A percentile compares a stretch with the other conserved stretches of the same genome.
Conservation (phyloP, 2,113 vertebrate species). For the Apaloderma vittatum region DNA sequence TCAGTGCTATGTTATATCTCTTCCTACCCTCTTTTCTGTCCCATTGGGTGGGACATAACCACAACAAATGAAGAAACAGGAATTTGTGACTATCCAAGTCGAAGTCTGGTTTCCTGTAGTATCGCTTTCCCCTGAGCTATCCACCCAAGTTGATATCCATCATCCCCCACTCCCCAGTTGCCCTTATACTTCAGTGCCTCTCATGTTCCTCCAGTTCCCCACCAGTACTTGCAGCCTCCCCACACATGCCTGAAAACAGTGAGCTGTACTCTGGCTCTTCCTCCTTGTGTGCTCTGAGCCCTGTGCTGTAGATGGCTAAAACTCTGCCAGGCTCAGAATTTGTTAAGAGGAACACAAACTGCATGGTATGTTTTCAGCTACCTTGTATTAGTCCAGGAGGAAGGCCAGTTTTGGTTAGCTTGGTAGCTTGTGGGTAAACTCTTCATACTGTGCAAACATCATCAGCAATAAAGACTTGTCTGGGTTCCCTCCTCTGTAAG, state of each 20-base stretch:
- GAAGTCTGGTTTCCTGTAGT: not conserved
- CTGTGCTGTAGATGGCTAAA: not conserved
- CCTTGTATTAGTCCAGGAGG: not conserved
- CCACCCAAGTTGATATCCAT: not conserved
- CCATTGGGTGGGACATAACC: not conserved
- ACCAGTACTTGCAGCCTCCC: not conserved
- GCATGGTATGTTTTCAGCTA: not conserved
- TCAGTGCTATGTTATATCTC: not conserved
- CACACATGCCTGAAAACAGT: not conserved
- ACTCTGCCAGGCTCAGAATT: not conserved
- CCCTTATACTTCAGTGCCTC: not conserved
- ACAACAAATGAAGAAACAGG: not conserved
- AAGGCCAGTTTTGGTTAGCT: not conserved
- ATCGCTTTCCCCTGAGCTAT: not conserved
- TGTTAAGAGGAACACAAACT: not conserved
- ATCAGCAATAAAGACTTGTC: not conserved
- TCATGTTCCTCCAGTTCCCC: not conserved
- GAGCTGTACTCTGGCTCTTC: not conserved
- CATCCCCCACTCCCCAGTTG: not conserved
- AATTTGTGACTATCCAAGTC: not conserved
- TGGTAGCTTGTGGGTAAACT: not conserved
- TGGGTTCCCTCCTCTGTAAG: not conserved
- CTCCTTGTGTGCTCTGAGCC: not conserved
- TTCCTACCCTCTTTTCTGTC: not conserved
- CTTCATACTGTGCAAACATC: not conserved